Percentiles rank a stretch among this genome's conserved stretches.
These are phyloP conservation scores for Drosophila greeni DNA, from an alignment of 2,888 invertebrate species.

Conservation along the genomic window DNA sequence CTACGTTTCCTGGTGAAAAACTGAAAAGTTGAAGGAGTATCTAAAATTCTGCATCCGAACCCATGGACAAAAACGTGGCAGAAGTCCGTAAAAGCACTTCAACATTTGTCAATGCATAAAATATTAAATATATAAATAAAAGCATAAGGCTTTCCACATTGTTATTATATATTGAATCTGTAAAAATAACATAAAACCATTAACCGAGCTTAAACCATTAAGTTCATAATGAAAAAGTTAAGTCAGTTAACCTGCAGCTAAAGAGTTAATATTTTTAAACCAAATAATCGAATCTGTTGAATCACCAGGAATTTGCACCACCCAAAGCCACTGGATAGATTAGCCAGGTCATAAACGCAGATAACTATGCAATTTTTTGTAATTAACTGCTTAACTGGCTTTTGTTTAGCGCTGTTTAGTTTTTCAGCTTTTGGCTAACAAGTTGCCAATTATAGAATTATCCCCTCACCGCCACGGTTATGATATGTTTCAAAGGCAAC, in stretches of 20 bases:
- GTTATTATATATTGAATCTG: no score
- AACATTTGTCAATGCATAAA: no score
- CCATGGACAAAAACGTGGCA: no score
- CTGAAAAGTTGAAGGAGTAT: no score
- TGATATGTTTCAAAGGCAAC: neutral
- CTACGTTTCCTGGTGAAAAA: no score
- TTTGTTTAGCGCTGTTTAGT: conserved; percentile 20
- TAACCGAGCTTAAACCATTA: neutral
- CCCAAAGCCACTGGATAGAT: neutral
- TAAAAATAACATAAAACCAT: neutral
- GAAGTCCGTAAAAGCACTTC: no score
- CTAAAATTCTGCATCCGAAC: no score
- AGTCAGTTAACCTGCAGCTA: neutral
- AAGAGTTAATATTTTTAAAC: neutral
- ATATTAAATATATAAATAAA: no score
- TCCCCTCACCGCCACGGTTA: neutral
- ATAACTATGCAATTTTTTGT: conserved; percentile 15
- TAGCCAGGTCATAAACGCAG: conserved; percentile 3
- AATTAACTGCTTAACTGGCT: conserved; percentile 23
- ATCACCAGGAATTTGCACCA: neutral
- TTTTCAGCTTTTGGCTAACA: conserved; percentile 15
- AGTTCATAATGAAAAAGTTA: no score
- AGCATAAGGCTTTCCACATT: no score
- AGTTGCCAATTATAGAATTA: conserved; percentile 32
- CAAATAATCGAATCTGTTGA: neutral